Evolutionary conservation across 2,797 vertebrate genomes (phyloP).

Genomic region (Cercopithecus neglectus): DNA sequence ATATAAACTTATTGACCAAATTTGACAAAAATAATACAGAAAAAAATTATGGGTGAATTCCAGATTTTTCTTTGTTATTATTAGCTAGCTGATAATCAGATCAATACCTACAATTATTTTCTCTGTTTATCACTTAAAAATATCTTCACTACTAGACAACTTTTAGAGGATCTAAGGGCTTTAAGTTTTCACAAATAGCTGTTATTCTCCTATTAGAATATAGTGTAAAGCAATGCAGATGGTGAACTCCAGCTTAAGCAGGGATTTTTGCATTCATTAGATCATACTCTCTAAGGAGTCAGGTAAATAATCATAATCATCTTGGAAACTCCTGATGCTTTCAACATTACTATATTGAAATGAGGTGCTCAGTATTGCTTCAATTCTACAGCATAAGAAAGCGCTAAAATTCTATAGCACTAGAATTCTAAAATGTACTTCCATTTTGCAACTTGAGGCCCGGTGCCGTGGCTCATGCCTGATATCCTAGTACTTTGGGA

Average conservation of each 20-base stretch:
- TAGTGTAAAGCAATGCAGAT: not conserved
- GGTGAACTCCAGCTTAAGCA: not conserved
- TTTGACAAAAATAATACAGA: not conserved
- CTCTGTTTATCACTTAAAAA: not conserved
- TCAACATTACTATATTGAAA: not conserved
- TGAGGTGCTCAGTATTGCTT: not conserved
- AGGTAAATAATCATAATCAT: not conserved
- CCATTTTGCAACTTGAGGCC: not conserved
- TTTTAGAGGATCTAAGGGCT: not conserved
- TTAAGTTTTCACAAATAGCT: not conserved
- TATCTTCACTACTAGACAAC: not conserved
- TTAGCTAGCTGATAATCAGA: not conserved
- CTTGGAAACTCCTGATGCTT: not conserved
- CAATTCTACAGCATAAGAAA: too few species aligned
- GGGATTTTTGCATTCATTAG: not conserved
- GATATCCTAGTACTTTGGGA: not conserved
- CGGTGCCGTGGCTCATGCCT: too few species aligned
- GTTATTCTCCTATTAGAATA: not conserved
- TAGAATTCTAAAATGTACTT: not conserved
- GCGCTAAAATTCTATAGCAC: not conserved
- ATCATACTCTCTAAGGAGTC: not conserved
- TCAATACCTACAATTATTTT: not conserved
- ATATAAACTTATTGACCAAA: not conserved
- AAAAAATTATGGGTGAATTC: not conserved
- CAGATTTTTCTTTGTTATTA: not conserved